A percentile compares a stretch with the other conserved stretches of the same genome.
These are phyloP conservation scores for Patella ulyssiponensis DNA, from an alignment of 2,888 invertebrate genomes.

Conservation along the genomic window DNA sequence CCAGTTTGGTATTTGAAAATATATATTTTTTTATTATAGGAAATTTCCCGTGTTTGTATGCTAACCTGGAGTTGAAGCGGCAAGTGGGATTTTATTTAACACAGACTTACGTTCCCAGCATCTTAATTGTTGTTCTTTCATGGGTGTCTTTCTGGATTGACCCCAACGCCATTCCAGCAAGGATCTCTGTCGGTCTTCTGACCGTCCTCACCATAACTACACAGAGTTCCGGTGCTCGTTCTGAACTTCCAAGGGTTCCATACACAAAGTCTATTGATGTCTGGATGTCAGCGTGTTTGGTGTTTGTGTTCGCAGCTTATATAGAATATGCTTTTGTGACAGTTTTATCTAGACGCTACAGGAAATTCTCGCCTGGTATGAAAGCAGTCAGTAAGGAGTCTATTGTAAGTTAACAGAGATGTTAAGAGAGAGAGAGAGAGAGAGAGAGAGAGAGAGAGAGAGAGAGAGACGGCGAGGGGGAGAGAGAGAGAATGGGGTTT, in stretches of 20 bases:
- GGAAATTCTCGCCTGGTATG: slow-evolving; percentile 9
- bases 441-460: no score
- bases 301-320: slow-evolving; percentile 31
- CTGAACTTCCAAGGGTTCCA: slow-evolving; percentile 33
- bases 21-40: slow-evolving; percentile 16
- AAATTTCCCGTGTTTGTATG: slow-evolving; percentile 32
- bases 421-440: no score
- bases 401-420: no score
- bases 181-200: slow-evolving; percentile 37
- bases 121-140: slow-evolving; percentile 38
- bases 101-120: slow-evolving; percentile 39
- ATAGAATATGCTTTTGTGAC: slow-evolving; percentile 31
- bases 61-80: slow-evolving; percentile 30
- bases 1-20: no score
- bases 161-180: slow-evolving; percentile 37
- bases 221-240: slow-evolving; percentile 31
- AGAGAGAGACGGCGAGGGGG: no score
- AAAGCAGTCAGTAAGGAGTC: no score
- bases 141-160: slow-evolving; percentile 45
- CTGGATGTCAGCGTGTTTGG: slow-evolving; percentile 30
- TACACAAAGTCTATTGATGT: slow-evolving; percentile 38
- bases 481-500: no score
- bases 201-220: slow-evolving; percentile 43
- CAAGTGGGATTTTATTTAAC: slow-evolving; percentile 36
- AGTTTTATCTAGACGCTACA: slow-evolving; percentile 20